Conservation (phyloP, 1,140 invertebrate species). For the Hesperophylax magnus region DNA sequence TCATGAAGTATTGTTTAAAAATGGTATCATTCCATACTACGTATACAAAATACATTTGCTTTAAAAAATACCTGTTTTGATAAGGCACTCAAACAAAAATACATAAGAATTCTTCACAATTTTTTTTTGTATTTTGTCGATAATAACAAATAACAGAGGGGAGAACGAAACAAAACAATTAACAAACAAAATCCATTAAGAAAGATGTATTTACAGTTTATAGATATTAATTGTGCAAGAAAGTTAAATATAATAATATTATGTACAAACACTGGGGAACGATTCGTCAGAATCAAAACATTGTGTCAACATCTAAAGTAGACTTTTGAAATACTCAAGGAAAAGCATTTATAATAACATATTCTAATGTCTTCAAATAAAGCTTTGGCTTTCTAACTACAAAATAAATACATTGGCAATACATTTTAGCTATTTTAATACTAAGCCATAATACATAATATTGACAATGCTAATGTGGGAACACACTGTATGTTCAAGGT, state of each 20-base stretch:
- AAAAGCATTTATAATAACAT: conserved; percentile 14
- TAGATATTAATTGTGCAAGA: conserved; percentile 2
- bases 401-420: conserved; percentile 36
- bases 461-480: not conserved
- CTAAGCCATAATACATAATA: not conserved
- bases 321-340: not conserved
- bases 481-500: not conserved
- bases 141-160: no score
- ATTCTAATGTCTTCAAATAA: conserved; percentile 28
- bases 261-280: no score
- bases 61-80: conserved; percentile 5
- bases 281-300: no score
- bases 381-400: conserved; percentile 36
- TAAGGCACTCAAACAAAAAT: conserved; percentile 34
- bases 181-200: not conserved
- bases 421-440: not conserved
- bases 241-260: not conserved
- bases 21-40: not conserved
- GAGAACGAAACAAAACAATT: conserved; percentile 1
- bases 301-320: not conserved
- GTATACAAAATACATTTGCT: conserved; percentile 16
- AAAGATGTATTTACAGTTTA: not conserved
- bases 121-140: not conserved
- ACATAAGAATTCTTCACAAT: not conserved
- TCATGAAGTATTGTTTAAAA: no score